Percentiles rank a stretch among this genome's conserved stretches.
phyloP scores from a whole-genome alignment of 2,797 vertebrate species.

The Ctenochaetus hawaiiensis region DNA sequence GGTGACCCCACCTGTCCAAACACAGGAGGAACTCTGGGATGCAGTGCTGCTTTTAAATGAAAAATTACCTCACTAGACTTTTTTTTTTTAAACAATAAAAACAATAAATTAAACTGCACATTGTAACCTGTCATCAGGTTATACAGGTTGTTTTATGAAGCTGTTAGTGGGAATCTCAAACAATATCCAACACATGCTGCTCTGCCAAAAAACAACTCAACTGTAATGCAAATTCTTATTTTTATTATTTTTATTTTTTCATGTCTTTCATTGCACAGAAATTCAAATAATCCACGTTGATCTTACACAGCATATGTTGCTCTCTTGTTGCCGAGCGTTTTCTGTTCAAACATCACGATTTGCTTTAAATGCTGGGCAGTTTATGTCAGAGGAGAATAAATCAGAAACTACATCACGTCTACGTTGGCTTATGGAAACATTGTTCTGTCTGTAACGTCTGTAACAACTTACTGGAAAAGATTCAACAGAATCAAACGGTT shows the following conservation, averaged over 20 bases:
- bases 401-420: background rate
- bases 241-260: background rate
- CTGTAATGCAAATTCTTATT: background rate
- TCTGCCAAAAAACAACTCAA: constrained; percentile 3
- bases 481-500: background rate
- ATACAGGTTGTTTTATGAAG: constrained; percentile 1
- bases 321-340: background rate
- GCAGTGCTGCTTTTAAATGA: background rate
- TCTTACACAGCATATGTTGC: background rate
- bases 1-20: constrained; percentile 20
- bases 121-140: constrained; percentile 1
- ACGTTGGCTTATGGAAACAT: background rate
- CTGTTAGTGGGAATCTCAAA: background rate
- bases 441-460: background rate
- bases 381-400: background rate
- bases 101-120: background rate
- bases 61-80: constrained; percentile 6
- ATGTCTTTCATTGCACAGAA: background rate
- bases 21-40: background rate
- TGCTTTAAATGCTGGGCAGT: background rate
- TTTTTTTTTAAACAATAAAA: background rate
- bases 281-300: background rate
- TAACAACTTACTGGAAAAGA: background rate
- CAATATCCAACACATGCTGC: background rate
- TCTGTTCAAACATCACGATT: background rate